Evolutionary conservation across 2,113 vertebrate species (phyloP).

Genomic region (Callionymus lyra): DNA sequence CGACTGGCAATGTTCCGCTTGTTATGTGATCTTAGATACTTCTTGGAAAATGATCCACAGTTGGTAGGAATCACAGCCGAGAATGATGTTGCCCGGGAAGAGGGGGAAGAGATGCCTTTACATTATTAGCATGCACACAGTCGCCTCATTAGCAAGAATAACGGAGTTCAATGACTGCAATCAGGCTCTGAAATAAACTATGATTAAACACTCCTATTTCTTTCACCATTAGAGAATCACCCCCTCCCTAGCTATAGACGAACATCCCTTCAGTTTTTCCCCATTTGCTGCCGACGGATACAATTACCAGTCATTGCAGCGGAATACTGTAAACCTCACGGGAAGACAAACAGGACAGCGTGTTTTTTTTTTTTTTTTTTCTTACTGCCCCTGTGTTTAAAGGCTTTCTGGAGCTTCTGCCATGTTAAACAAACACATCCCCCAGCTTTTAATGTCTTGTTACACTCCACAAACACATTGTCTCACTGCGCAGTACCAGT

Average conservation of each 20-base stretch:
- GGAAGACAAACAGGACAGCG: constrained; percentile 42
- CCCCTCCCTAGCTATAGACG: constrained; percentile 45
- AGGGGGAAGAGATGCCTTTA: constrained; percentile 32
- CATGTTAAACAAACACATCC: constrained; percentile 50
- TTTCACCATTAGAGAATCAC: constrained; percentile 54
- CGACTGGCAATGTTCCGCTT: too few relatives aligned
- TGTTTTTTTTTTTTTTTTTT: constrained; percentile 45
- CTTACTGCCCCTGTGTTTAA: constrained; percentile 41
- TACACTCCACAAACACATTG: constrained; percentile 48
- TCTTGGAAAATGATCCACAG: too few relatives aligned
- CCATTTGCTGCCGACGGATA: constrained; percentile 48
- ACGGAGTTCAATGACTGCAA: constrained; percentile 72
- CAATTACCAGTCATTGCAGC: constrained; percentile 27
- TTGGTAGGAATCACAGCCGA: too few relatives aligned
- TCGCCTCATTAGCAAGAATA: constrained; percentile 72
- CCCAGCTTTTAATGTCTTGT: constrained; percentile 56
- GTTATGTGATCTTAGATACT: too few relatives aligned
- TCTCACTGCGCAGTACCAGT: constrained; percentile 40
- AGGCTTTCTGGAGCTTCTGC: constrained; percentile 31
- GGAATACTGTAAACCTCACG: constrained; percentile 40
- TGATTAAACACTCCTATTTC: constrained; percentile 72
- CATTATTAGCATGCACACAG: constrained; percentile 67
- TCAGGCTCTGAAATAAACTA: constrained; percentile 66
- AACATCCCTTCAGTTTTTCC: constrained; percentile 35
- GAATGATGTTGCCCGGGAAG: too few relatives aligned